Conservation (phyloP, 2,888 invertebrate species). For the Epicampocera succincta region DNA sequence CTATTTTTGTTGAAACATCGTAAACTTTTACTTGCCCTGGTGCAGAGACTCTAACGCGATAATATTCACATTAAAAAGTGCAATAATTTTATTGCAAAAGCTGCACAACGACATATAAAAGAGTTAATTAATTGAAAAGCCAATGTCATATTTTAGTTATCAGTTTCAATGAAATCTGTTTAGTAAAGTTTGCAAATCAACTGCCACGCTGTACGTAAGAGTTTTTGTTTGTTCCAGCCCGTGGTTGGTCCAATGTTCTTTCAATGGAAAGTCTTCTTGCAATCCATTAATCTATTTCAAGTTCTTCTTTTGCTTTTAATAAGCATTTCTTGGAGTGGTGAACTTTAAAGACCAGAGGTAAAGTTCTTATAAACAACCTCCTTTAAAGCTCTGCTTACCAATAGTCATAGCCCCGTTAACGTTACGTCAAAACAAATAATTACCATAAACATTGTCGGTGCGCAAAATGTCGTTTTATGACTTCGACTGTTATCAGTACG, state of each 20-base stretch:
- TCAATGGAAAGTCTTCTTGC: too few species aligned
- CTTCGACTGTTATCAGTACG: conserved; percentile 58
- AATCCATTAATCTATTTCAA: too few species aligned
- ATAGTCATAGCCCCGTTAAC: conserved; percentile 23
- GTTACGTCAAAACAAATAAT: conserved; percentile 68
- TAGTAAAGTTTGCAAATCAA: too few species aligned
- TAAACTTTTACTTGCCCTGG: conserved; percentile 49
- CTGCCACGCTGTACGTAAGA: too few species aligned
- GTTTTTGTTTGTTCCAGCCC: too few species aligned
- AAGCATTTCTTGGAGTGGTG: too few species aligned
- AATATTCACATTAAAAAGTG: conserved; percentile 54
- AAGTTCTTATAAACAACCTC: not conserved
- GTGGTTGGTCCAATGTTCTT: too few species aligned
- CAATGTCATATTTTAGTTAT: not conserved
- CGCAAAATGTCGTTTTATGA: conserved; percentile 69
- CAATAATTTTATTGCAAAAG: conserved; percentile 57
- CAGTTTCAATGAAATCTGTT: not conserved
- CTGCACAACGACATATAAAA: not conserved
- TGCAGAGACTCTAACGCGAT: conserved; percentile 48
- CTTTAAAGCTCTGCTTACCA: conserved; percentile 13
- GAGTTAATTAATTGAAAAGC: not conserved
- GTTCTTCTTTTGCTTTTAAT: too few species aligned
- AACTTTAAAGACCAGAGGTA: too few species aligned
- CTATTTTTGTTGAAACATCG: conserved; percentile 36
- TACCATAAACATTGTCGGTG: conserved; percentile 66